These are phyloP conservation scores for Tenualosa ilisha DNA, from an alignment of 2,797 vertebrate species.

Conservation along the genomic window DNA sequence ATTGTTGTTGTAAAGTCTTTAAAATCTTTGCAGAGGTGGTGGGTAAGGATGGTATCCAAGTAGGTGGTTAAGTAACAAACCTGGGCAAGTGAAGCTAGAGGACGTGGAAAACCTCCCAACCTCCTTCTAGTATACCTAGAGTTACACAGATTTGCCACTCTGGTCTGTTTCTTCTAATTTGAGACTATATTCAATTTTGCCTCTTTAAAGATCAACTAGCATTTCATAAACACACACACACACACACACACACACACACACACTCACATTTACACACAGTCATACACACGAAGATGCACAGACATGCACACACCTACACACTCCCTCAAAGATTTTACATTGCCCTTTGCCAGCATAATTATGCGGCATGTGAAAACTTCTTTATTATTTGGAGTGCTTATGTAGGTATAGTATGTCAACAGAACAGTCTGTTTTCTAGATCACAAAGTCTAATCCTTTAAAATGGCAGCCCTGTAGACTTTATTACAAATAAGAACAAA, in stretches of 20 bases:
- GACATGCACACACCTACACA: not conserved
- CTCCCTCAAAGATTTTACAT: not conserved
- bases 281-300: not conserved
- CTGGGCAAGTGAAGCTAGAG: too few species aligned
- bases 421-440: not conserved
- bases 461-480: not conserved
- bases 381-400: not conserved
- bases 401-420: not conserved
- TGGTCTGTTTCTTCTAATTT: too few species aligned
- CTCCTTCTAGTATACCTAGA: too few species aligned
- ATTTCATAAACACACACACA: not conserved
- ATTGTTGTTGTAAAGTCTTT: too few species aligned
- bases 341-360: not conserved
- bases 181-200: too few species aligned
- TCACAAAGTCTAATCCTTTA: not conserved
- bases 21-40: too few species aligned
- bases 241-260: not conserved
- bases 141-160: too few species aligned
- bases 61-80: too few species aligned
- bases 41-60: too few species aligned
- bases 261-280: not conserved
- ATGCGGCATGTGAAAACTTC: not conserved
- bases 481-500: not conserved
- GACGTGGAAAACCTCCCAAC: too few species aligned
- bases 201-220: not conserved